A percentile compares a stretch with the other conserved stretches of the same genome.
phyloP scores from a whole-genome alignment of 2,797 vertebrate species.

The Clarias pachynema region DNA sequence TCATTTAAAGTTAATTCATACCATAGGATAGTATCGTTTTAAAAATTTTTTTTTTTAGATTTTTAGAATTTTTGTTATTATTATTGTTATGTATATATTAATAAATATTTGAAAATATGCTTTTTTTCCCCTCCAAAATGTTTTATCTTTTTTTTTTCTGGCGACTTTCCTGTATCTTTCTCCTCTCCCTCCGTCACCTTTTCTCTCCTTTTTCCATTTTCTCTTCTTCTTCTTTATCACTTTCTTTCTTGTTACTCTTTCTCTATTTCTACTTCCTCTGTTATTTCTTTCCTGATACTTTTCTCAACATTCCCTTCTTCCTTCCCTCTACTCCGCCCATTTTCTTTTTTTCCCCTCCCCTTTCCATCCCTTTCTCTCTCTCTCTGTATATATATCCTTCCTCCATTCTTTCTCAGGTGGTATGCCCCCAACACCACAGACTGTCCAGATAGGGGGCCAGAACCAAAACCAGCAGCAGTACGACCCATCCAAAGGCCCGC shows the following conservation, averaged over 20 bases:
- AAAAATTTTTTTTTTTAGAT: neutral
- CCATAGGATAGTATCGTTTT: neutral
- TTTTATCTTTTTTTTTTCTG: conserved; percentile 36
- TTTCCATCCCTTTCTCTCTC: conserved; percentile 62
- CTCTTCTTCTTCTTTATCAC: neutral
- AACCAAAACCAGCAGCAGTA: conserved; percentile 86
- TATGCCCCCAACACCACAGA: conserved; percentile 82
- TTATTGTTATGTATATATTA: neutral
- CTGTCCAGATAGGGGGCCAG: conserved; percentile 81
- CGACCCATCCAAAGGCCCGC: conserved; percentile 91
- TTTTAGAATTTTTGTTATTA: neutral
- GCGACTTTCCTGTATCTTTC: conserved; percentile 16
- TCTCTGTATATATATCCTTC: conserved; percentile 63
- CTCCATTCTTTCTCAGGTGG: conserved; percentile 76
- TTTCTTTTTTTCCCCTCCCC: conserved; percentile 37
- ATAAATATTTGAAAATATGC: neutral
- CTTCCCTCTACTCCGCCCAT: conserved; percentile 50
- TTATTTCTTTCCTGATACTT: conserved; percentile 61
- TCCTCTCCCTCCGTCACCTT: neutral
- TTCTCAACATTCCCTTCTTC: conserved; percentile 63
- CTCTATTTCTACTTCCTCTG: conserved; percentile 60
- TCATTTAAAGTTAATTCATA: conserved; percentile 31
- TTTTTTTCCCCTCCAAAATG: neutral
- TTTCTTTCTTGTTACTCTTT: conserved; percentile 55
- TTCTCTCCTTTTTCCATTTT: neutral